These are phyloP conservation scores for Fregata magnificens DNA, from an alignment of 2,113 vertebrate species.

Conservation along the genomic window DNA sequence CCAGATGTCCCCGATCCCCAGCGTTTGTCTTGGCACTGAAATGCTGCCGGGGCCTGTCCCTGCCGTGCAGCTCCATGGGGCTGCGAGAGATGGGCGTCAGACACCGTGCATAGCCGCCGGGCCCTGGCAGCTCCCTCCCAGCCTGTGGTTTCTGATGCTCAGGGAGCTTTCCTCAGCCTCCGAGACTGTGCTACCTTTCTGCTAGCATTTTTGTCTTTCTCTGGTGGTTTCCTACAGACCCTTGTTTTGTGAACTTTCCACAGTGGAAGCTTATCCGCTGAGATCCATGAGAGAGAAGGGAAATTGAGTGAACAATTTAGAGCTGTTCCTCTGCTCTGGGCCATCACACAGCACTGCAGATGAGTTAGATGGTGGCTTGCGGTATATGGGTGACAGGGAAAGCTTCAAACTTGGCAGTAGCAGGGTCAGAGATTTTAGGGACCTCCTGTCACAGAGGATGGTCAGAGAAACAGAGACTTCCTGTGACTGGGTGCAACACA, in stretches of 20 bases:
- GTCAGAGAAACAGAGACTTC: not conserved
- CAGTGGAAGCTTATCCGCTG: not conserved
- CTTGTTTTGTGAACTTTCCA: not conserved
- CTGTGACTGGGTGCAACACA: not conserved
- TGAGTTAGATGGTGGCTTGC: no score
- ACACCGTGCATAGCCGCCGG: rapidly evolving
- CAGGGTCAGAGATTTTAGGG: not conserved
- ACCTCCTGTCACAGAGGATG: no score
- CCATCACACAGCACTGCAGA: not conserved
- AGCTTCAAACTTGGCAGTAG: not conserved
- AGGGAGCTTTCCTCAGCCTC: not conserved
- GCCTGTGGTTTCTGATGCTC: not conserved
- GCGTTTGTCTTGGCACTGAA: not conserved
- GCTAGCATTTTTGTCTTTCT: no score
- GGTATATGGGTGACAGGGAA: no score
- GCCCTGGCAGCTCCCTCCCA: not conserved
- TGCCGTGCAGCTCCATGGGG: not conserved
- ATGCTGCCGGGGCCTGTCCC: not conserved
- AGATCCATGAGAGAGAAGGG: not conserved
- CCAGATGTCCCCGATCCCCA: not conserved
- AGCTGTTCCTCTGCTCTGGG: no score
- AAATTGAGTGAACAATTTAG: not conserved
- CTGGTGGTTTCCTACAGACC: not conserved
- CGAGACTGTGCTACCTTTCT: not conserved
- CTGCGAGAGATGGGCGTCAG: not conserved